These are phyloP conservation scores for Dicrostonyx torquatus DNA, from an alignment of 2,797 vertebrate species.

Conservation along the genomic window DNA sequence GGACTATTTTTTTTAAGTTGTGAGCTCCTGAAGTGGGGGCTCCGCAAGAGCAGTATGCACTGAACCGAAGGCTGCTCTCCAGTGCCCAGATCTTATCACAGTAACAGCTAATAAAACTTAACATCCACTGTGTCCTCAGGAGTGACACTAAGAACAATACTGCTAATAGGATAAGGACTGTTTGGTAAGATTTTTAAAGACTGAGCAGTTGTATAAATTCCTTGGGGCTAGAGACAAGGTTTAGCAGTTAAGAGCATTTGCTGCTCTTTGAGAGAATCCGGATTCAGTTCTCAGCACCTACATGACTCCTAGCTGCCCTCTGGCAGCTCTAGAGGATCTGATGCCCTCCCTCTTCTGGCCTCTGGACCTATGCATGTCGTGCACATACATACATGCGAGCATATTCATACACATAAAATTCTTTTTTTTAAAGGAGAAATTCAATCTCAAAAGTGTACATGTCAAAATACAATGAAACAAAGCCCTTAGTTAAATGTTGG, in stretches of 20 bases:
- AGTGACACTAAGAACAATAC: constrained; percentile 31
- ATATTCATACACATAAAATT: neutral
- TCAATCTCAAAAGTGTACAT: constrained; percentile 50
- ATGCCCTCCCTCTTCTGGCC: neutral
- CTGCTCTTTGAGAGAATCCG: neutral
- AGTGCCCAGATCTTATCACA: constrained; percentile 20
- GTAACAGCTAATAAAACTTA: neutral
- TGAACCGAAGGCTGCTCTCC: too few relatives aligned
- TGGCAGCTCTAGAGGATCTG: neutral
- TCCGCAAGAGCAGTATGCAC: neutral
- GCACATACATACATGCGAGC: neutral
- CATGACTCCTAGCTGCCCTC: neutral
- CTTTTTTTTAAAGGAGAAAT: constrained; percentile 33
- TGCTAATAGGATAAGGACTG: constrained; percentile 19
- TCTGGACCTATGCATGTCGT: too few relatives aligned
- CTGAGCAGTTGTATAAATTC: constrained; percentile 9
- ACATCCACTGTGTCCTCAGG: neutral
- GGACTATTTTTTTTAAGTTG: neutral
- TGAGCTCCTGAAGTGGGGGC: neutral
- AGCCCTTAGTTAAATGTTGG: constrained; percentile 50
- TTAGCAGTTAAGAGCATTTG: neutral
- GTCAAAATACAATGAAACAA: constrained; percentile 57
- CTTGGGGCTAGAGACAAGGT: neutral
- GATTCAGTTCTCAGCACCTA: neutral
- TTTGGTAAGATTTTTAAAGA: constrained; percentile 11